Base-by-base conservation (phyloP, 2,888 invertebrate genomes). In the Argynnis bischoffii region DNA sequence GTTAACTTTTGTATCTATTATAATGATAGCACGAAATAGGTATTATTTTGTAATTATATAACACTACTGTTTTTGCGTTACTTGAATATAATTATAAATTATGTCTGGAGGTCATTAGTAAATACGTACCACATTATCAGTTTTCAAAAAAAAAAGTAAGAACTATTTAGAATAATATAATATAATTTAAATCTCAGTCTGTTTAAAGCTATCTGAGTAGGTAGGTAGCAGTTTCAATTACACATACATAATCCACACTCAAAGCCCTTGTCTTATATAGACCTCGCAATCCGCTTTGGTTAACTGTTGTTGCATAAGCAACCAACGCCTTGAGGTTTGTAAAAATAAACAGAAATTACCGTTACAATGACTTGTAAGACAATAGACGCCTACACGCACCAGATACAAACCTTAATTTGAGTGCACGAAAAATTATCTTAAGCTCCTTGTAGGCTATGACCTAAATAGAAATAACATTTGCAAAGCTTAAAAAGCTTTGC, bases 1-100 rank as follows among this genome's bases (percentile, higher is more conserved):
- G 79, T 64, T 61, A 57, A 69, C 61, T 54, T 64, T 48, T 65
- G 26, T 66, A 60, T 51, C 71, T 69, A 63, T 64, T 69, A 18
- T 50, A 46, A 63, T 67, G 69, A 67, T 69, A 67, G 59, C 46
- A 53, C 59, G n/a, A 51, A 55, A 71, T 65, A 69, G 66, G 56
- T 55, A 63, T 63, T 51, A 54, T 64, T 60, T 51, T 50, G 31
- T 57, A 41, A 55, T 63, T 55, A 61, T 60, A 5, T 65, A 67
- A 66, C 13, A n/a, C 21, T 50, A n/a, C 5, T 31, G 15, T 15
- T 55, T 55, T 55, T 14, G 16, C 46, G 56, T 6, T 14, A 57
- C 6, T 3, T 18, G 2, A n/a, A 41, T 56, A 46, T 41, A 41
- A 56, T 31, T 16, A 18, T 18, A 46, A 56, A 21, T 46, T 14